Evolutionary conservation across 2,888 invertebrate genomes (phyloP).

Genomic region (Escarpia spicata): DNA sequence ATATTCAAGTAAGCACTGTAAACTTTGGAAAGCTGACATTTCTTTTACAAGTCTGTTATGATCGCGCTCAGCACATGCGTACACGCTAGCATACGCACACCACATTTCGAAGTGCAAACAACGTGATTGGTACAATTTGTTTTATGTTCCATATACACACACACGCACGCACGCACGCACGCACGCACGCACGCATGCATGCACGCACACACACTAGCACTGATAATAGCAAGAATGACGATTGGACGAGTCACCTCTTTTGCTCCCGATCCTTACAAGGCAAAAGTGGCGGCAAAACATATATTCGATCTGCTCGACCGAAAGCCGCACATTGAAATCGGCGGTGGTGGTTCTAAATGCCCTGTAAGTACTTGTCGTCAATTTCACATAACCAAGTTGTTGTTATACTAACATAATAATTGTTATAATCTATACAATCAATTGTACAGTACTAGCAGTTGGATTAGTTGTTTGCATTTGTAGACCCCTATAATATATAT

Average conservation of each 20-base stretch:
- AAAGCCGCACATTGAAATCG: constrained; percentile 54
- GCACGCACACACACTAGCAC: constrained; percentile 56
- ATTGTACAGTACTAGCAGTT: too few species aligned
- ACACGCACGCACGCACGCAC: neutral
- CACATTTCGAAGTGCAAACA: too few species aligned
- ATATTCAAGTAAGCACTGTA: constrained; percentile 38
- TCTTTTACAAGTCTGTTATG: too few species aligned
- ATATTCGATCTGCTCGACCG: constrained; percentile 50
- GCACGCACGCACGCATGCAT: neutral
- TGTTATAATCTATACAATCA: neutral
- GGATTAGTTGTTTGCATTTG: too few species aligned
- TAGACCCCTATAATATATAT: too few species aligned
- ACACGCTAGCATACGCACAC: too few species aligned
- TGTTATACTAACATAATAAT: neutral
- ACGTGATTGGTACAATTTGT: too few species aligned
- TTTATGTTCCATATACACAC: too few species aligned
- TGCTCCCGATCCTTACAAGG: constrained; percentile 48
- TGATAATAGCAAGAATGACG: constrained; percentile 67
- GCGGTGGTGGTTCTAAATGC: constrained; percentile 48
- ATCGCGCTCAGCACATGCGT: too few species aligned
- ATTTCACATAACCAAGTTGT: too few species aligned
- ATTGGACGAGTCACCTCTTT: constrained; percentile 44
- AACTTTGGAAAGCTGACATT: neutral
- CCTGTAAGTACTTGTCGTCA: constrained; percentile 39
- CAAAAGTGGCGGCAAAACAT: constrained; percentile 39